These are phyloP conservation scores for Upupa epops DNA, from an alignment of 2,113 vertebrate genomes.

Conservation along the genomic window DNA sequence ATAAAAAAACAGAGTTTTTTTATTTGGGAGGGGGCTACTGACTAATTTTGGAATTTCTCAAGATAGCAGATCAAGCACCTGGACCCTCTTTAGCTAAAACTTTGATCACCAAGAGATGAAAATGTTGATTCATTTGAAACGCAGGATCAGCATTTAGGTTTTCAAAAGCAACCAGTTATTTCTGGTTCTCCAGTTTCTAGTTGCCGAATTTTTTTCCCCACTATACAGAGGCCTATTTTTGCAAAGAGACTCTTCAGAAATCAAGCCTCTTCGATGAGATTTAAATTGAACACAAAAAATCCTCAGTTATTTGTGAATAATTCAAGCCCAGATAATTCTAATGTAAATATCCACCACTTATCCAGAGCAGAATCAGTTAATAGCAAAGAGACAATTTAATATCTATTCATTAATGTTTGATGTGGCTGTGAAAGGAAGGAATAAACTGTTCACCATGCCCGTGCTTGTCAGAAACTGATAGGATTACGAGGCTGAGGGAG, in stretches of 20 bases:
- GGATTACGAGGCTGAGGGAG: too few relatives aligned
- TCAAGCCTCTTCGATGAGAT: slow-evolving; percentile 36
- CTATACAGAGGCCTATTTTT: slow-evolving; percentile 15
- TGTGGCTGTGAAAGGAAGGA: neutral
- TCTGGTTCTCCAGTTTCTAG: slow-evolving; percentile 21
- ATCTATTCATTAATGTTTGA: neutral
- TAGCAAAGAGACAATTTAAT: neutral
- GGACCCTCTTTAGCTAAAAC: neutral
- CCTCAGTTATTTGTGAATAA: neutral
- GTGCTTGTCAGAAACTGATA: neutral
- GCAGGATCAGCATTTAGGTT: neutral
- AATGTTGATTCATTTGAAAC: neutral
- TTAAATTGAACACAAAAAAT: neutral
- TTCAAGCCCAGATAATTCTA: neutral
- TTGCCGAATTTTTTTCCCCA: neutral
- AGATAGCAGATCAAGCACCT: neutral
- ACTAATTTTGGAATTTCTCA: neutral
- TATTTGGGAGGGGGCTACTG: neutral
- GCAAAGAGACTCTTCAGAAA: slow-evolving; percentile 24
- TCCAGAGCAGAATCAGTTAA: neutral
- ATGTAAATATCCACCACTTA: neutral
- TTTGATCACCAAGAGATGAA: neutral
- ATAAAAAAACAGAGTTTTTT: neutral
- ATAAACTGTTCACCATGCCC: neutral
- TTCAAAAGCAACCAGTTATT: slow-evolving; percentile 17